Evolutionary conservation across 2,113 vertebrate genomes (phyloP), one percentile per base, ranked within the genome.

Genomic region (Cyanoderma ruficeps): DNA sequence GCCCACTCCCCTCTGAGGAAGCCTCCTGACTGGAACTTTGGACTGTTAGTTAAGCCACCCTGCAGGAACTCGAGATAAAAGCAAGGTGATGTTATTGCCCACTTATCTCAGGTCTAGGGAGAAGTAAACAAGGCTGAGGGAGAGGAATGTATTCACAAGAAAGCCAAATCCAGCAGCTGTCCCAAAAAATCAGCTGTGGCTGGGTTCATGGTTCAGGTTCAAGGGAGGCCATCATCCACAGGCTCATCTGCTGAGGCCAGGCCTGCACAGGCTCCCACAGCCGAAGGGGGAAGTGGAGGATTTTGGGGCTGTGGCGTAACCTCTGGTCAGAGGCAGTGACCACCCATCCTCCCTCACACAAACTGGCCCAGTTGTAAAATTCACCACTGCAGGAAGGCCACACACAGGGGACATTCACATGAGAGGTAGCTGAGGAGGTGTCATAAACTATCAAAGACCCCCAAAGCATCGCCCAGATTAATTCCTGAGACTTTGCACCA

Each of bases 221-320:
- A 12, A 8, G 23, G 12, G 15, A 56, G 28, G 15, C 12, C 23
- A 41, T 3, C 74, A 22, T 3, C 7, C 70, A 41, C 12, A 47
- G 23, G 7, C 23, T 27, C 42, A 28, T 11, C 8, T 69, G 23
- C 35, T 24, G 42, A 56, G 50, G n/a, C 23, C 59, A 56, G 24
- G 42, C 30, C 41, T 65, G 42, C 12, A 19, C 30, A 49, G 50
- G 15, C 28, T 39, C 19, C 28, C 20, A 5, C 12, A 47, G 35
- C 12, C 42, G 49, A 41, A 8, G 15, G 1, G 1, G 4, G 0
- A 64, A 6, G 24, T 20, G 4, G 5, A 56, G 50, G 49, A 3
- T 24, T n/a, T 24, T n/a, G n/a, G 15, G 19, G 10, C 2, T 41
- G 23, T 16, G 15, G 10, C 0, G 0, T n/a, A 13, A 56, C 19